Evolutionary conservation across 1,140 invertebrate genomes (phyloP).

Genomic region (Drosophila trapezifrons): DNA sequence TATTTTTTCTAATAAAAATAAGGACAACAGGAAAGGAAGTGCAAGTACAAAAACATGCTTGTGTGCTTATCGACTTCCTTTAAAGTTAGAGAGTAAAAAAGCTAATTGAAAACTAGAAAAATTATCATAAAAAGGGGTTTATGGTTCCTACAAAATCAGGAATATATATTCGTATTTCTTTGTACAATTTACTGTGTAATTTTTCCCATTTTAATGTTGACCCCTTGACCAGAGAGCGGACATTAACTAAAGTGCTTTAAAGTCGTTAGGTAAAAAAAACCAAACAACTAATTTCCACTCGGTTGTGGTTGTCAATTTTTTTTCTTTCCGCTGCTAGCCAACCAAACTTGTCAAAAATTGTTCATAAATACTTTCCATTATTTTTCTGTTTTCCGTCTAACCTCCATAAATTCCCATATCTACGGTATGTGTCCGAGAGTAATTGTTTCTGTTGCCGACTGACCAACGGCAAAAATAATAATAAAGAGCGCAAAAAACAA

Average conservation of each 20-base stretch:
- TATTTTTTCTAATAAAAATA: no score
- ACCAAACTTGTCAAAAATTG: constrained; percentile 30
- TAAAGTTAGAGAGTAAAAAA: no score
- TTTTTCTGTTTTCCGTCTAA: neutral
- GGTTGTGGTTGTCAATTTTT: constrained; percentile 7
- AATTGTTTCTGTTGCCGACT: constrained; percentile 20
- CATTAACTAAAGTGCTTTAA: constrained; percentile 15
- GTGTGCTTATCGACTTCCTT: no score
- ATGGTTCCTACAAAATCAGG: neutral
- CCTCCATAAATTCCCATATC: constrained; percentile 12
- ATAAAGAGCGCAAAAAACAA: constrained; percentile 18
- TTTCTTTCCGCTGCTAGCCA: neutral
- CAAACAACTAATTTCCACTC: constrained; percentile 14
- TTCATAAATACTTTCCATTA: constrained; percentile 60
- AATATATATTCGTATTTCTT: neutral
- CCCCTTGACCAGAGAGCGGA: neutral
- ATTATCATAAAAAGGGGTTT: no score
- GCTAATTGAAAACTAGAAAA: neutral
- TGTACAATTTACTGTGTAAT: neutral
- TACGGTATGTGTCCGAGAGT: constrained; percentile 2
- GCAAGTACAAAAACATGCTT: no score
- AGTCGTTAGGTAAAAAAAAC: constrained; percentile 10
- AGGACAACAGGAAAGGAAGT: no score
- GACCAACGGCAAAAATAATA: constrained; percentile 11
- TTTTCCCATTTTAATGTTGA: constrained; percentile 6